phyloP scores from a whole-genome alignment of 2,797 vertebrate genomes.

The Florisuga fusca region DNA sequence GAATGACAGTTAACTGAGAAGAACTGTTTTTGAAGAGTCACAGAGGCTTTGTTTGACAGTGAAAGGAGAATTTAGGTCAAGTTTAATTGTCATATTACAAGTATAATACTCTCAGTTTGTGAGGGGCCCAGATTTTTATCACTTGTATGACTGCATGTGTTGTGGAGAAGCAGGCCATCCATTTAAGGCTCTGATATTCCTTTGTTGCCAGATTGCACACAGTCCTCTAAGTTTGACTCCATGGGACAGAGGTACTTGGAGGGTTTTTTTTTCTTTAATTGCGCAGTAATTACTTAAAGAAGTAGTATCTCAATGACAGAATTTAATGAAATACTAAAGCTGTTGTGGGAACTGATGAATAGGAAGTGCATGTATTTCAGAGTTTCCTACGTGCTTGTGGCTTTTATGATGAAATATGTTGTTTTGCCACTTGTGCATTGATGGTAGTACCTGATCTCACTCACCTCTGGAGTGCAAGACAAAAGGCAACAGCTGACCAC shows the following conservation, averaged over 20 bases:
- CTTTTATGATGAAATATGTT: background rate
- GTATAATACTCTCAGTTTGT: background rate
- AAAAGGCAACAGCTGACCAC: background rate
- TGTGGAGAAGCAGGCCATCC: background rate
- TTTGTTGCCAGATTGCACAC: background rate
- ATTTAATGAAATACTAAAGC: background rate
- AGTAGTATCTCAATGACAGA: background rate
- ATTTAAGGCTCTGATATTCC: background rate
- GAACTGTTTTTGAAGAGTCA: background rate
- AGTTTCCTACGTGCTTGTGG: rapidly evolving
- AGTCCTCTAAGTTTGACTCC: background rate
- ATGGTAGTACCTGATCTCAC: background rate
- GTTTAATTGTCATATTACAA: background rate
- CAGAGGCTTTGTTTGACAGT: background rate
- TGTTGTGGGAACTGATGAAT: background rate
- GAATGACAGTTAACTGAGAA: background rate
- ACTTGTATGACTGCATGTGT: background rate
- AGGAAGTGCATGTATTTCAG: background rate
- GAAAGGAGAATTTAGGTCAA: background rate
- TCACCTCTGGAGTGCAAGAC: background rate
- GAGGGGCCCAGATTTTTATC: background rate
- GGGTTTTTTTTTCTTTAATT: background rate
- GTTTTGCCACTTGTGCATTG: background rate
- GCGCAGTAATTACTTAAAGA: background rate
- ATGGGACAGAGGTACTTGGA: background rate